Evolutionary conservation across 2,113 vertebrate species (phyloP).

Genomic region (Nannospalax galili): DNA sequence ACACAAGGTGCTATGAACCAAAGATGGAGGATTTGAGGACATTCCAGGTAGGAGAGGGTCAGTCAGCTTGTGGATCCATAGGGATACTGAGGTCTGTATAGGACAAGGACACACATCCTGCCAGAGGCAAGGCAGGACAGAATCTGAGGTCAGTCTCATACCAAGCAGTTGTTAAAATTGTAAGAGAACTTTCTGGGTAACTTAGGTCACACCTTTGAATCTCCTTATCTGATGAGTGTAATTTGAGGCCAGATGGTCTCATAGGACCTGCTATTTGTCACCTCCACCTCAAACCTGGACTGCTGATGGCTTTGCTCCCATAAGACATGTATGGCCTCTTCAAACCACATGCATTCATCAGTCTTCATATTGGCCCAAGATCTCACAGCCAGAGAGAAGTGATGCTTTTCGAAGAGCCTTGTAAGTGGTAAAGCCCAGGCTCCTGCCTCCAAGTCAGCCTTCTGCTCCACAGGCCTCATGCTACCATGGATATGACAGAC

Average conservation of each 20-base stretch:
- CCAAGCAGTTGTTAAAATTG: background rate
- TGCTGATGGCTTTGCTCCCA: background rate
- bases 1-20: background rate
- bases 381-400: background rate
- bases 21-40: background rate
- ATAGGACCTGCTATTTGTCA: background rate
- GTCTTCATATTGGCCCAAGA: accelerated
- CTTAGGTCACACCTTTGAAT: background rate
- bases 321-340: background rate
- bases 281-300: background rate
- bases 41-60: background rate
- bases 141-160: background rate
- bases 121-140: background rate
- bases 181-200: background rate
- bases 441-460: background rate
- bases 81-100: background rate
- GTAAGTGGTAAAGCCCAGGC: background rate
- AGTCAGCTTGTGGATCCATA: background rate
- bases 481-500: background rate
- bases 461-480: background rate
- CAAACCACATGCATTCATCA: background rate
- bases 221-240: background rate
- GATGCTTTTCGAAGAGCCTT: background rate
- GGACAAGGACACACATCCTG: background rate
- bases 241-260: background rate